Percentiles rank a stretch among this genome's conserved stretches.
phyloP scores from a whole-genome alignment of 2,888 invertebrate genomes.

The Ormia ochracea region DNA sequence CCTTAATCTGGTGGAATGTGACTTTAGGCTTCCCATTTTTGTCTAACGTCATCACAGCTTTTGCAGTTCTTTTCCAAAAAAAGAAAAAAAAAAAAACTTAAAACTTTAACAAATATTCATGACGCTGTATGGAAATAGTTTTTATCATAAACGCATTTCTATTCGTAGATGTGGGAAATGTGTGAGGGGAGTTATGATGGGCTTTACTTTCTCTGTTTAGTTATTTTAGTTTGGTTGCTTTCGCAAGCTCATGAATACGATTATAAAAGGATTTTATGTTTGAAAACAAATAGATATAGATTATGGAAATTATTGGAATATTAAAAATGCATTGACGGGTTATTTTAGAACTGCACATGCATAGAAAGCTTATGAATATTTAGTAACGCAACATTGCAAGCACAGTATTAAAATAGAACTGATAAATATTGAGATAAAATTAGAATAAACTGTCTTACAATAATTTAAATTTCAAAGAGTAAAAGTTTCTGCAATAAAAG shows the following conservation, averaged over 20 bases:
- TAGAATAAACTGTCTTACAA: too few relatives aligned
- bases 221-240: background rate
- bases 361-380: background rate
- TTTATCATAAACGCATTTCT: background rate
- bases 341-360: background rate
- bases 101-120: constrained; percentile 3
- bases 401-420: background rate
- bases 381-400: background rate
- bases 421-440: background rate
- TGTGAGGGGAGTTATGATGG: background rate
- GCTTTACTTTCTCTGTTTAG: background rate
- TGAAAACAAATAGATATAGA: constrained; percentile 15
- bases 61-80: too few relatives aligned
- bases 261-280: constrained; percentile 28
- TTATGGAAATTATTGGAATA: background rate
- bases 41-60: too few relatives aligned
- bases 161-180: background rate
- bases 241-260: constrained; percentile 29
- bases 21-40: background rate
- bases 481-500: too few relatives aligned
- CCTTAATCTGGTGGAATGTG: background rate
- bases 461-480: too few relatives aligned
- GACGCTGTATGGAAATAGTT: background rate
- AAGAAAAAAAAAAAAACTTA: background rate
- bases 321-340: constrained; percentile 4